These are phyloP conservation scores for Cataglyphis albicans DNA, from an alignment of 2,888 invertebrate species.

Conservation along the genomic window DNA sequence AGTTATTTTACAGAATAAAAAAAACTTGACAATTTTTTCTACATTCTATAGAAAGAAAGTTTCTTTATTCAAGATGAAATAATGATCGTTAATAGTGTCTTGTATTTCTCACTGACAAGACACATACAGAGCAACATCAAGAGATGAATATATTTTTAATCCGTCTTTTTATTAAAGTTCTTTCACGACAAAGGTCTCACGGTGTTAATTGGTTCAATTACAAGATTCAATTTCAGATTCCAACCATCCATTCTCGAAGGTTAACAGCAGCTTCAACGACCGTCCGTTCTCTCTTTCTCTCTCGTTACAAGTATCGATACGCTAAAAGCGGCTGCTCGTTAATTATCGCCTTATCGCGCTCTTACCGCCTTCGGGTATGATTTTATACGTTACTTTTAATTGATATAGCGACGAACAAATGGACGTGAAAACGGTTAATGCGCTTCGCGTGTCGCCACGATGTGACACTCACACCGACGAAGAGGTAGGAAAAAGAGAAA, in stretches of 20 bases:
- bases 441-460: slow-evolving; percentile 6
- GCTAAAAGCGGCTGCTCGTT: neutral
- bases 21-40: neutral
- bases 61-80: neutral
- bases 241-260: neutral
- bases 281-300: neutral
- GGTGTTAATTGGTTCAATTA: slow-evolving; percentile 35
- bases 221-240: slow-evolving; percentile 37
- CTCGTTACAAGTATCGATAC: neutral
- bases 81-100: neutral
- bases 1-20: neutral
- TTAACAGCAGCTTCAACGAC: neutral
- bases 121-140: neutral
- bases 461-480: neutral
- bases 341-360: slow-evolving; percentile 31
- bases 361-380: neutral
- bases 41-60: neutral
- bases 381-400: slow-evolving; percentile 34
- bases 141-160: slow-evolving; percentile 5
- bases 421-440: slow-evolving; percentile 26
- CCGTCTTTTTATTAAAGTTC: slow-evolving; percentile 4
- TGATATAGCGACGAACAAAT: slow-evolving; percentile 20
- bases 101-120: neutral
- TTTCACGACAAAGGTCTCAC: neutral
- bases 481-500: slow-evolving; percentile 26